Conservation (phyloP, 2,113 vertebrate species). For the Machaerirhynchus nigripectus region DNA sequence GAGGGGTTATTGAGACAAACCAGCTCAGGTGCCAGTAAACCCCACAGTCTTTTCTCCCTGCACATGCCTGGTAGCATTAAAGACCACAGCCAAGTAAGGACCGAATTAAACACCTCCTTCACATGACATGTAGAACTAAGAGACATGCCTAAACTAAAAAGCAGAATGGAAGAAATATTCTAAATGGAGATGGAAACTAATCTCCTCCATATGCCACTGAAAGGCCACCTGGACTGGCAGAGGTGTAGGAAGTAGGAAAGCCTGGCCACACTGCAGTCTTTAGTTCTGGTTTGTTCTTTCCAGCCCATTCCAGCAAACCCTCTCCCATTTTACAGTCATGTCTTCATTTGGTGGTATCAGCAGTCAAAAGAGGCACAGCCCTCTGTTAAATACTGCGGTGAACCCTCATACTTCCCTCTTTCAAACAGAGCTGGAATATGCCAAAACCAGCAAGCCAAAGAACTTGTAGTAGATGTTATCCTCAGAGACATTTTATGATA, state of each 20-base stretch:
- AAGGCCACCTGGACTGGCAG: neutral
- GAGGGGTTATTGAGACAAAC: constrained; percentile 42
- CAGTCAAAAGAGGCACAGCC: neutral
- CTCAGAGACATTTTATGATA: neutral
- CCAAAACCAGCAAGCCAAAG: neutral
- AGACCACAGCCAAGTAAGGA: neutral
- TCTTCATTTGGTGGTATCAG: neutral
- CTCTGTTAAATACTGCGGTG: neutral
- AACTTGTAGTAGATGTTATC: neutral
- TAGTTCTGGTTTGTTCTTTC: neutral
- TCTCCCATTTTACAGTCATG: neutral
- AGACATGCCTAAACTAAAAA: neutral
- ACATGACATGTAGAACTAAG: neutral
- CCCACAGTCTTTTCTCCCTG: neutral
- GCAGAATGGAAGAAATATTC: neutral
- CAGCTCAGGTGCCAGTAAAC: constrained; percentile 18
- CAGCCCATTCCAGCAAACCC: neutral
- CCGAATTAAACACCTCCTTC: neutral
- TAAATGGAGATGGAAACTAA: neutral
- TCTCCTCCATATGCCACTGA: neutral
- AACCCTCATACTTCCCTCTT: neutral
- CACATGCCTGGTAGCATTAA: neutral
- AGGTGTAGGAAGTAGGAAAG: neutral
- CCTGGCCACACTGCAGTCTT: neutral
- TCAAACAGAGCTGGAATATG: neutral